Percentiles rank a stretch among this genome's conserved stretches.
phyloP scores from a whole-genome alignment of 2,888 invertebrate genomes.

The Eristalis tenax region DNA sequence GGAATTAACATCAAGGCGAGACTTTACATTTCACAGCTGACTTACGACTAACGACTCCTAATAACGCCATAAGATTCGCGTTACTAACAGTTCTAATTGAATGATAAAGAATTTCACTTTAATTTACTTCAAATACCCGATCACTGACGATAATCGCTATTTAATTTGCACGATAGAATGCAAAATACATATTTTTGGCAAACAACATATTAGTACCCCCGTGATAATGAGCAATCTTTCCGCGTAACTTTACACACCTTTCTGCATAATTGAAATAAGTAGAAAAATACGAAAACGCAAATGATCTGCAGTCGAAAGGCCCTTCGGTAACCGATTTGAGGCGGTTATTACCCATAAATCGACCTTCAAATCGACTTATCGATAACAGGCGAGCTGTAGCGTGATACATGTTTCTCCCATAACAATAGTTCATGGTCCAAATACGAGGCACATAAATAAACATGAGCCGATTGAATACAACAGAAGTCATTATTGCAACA shows the following conservation, averaged over 20 bases:
- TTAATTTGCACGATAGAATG: conserved; percentile 44
- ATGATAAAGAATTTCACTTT: conserved; percentile 3
- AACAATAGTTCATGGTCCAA: conserved; percentile 13
- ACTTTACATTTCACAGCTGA: not conserved
- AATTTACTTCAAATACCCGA: not conserved
- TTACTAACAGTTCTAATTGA: conserved; percentile 23
- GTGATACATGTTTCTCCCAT: conserved; percentile 11
- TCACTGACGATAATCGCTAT: conserved; percentile 39
- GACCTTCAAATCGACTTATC: conserved; percentile 17
- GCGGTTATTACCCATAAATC: conserved; percentile 28
- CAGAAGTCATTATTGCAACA: conserved; percentile 41
- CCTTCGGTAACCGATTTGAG: conserved; percentile 40
- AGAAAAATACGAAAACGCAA: not conserved
- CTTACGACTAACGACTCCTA: not conserved
- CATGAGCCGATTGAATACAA: conserved; percentile 29
- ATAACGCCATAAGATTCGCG: not conserved
- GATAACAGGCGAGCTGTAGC: not conserved
- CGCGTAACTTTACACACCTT: conserved; percentile 20
- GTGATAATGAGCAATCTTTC: conserved; percentile 51
- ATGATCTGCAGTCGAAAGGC: not conserved
- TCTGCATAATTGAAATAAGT: not conserved
- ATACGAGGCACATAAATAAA: conserved; percentile 20
- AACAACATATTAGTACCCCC: conserved; percentile 43
- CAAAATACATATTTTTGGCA: conserved; percentile 6
- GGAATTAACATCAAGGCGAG: not conserved